Conservation (phyloP, 2,113 vertebrate genomes). For the Paradoxurus hermaphroditus region DNA sequence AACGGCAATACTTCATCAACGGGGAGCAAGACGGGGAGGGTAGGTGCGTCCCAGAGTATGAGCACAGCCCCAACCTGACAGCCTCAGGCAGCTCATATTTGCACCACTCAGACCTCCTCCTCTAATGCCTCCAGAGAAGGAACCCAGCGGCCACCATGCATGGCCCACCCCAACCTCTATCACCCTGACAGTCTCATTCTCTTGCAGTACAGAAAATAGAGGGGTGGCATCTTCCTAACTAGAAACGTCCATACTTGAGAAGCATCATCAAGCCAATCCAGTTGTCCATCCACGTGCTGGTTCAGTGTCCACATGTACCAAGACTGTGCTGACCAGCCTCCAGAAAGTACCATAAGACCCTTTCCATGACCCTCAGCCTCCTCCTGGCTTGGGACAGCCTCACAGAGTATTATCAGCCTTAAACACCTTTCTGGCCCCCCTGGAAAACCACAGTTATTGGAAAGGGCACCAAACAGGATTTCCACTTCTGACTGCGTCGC, state of each 20-base stretch:
- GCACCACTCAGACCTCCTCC: not conserved
- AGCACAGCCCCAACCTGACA: too few relatives aligned
- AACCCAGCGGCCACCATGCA: not conserved
- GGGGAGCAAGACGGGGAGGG: not conserved
- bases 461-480: not conserved
- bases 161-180: not conserved
- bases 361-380: not conserved
- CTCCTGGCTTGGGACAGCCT: not conserved
- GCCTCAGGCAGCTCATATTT: not conserved
- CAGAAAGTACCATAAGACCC: not conserved
- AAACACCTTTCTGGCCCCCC: not conserved
- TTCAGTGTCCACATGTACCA: not conserved
- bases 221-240: not conserved
- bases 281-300: not conserved
- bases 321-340: not conserved
- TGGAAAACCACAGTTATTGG: not conserved
- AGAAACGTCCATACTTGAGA: not conserved
- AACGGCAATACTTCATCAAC: not conserved
- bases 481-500: not conserved
- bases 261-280: not conserved
- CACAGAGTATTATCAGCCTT: not conserved
- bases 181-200: not conserved
- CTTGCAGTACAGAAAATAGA: not conserved
- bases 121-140: rapidly evolving
- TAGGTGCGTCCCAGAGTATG: not conserved